These are phyloP conservation scores for Drosophila kambysellisi DNA, from an alignment of 2,888 invertebrate species.

Conservation along the genomic window DNA sequence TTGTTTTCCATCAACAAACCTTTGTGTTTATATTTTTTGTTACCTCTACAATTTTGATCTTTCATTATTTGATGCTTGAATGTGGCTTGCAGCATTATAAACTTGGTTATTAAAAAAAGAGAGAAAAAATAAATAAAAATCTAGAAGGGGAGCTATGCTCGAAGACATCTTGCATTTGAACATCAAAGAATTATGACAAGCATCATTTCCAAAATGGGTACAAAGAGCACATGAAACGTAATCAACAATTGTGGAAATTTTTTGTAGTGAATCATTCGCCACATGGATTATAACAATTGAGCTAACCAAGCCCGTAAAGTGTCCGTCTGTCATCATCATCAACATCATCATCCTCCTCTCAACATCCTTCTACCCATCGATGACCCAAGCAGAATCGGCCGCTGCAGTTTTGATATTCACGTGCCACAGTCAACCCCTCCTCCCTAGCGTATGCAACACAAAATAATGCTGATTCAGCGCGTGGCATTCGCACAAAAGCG, in stretches of 20 bases:
- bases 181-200: conserved; percentile 6
- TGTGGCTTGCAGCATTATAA: background rate
- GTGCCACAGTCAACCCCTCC: conserved; percentile 35
- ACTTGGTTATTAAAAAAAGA: background rate
- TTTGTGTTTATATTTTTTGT: background rate
- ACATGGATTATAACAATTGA: conserved; percentile 47
- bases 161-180: background rate
- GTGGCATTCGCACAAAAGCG: conserved; percentile 53
- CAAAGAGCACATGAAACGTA: background rate
- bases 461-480: conserved; percentile 75
- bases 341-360: conserved; percentile 13
- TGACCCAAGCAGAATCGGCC: conserved; percentile 54
- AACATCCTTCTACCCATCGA: conserved; percentile 47
- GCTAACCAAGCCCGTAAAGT: conserved; percentile 54
- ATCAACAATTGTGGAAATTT: conserved; percentile 17
- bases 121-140: background rate
- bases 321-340: conserved; percentile 40
- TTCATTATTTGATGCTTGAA: background rate
- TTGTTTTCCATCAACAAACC: background rate
- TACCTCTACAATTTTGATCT: background rate
- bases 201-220: background rate
- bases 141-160: background rate
- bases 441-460: conserved; percentile 66
- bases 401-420: conserved; percentile 68
- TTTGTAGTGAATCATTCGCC: conserved; percentile 11